Conservation (phyloP, 2,113 vertebrate genomes). For the Rhadina sibilatrix region DNA sequence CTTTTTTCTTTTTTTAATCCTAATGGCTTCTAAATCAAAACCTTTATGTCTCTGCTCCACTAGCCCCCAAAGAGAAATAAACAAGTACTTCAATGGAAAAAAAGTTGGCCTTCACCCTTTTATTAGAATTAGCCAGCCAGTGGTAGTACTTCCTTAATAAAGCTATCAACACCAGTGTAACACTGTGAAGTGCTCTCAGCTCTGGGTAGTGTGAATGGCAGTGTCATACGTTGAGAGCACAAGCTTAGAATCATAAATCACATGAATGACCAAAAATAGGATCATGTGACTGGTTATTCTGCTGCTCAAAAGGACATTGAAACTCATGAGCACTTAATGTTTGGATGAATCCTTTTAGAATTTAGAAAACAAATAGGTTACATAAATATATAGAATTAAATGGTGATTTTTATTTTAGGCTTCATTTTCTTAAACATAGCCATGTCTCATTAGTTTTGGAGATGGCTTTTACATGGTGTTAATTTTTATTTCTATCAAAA, state of each 20-base stretch:
- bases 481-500: background rate
- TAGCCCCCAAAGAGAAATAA: background rate
- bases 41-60: accelerated
- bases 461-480: background rate
- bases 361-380: background rate
- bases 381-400: background rate
- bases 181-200: background rate
- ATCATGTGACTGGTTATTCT: background rate
- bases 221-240: background rate
- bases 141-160: background rate
- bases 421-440: background rate
- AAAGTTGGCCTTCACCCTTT: background rate
- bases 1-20: background rate
- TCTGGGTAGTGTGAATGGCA: background rate
- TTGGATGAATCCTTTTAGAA: background rate
- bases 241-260: background rate
- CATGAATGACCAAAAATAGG: background rate
- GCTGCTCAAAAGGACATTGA: background rate
- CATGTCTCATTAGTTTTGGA: background rate
- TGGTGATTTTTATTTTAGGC: background rate
- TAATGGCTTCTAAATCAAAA: background rate
- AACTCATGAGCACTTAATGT: background rate
- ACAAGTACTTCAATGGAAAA: accelerated
- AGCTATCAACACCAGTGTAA: background rate
- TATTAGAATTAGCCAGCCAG: background rate